Conservation (phyloP, 2,797 vertebrate species). For the Novumbra hubbsi region DNA sequence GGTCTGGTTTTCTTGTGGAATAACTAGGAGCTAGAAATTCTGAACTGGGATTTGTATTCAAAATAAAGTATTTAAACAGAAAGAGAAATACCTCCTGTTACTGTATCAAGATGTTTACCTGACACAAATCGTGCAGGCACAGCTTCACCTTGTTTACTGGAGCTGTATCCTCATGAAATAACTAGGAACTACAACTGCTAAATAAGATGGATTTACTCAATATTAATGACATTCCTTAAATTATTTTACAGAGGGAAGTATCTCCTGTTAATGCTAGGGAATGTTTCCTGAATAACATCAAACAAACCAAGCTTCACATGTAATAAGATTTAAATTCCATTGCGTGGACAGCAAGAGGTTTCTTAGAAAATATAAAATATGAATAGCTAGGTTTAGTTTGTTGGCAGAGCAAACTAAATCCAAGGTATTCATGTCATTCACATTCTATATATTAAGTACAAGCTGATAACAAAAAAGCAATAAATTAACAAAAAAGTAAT, state of each 20-base stretch:
- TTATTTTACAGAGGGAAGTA: background rate
- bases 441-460: too few species aligned
- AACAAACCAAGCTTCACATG: background rate
- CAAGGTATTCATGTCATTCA: too few species aligned
- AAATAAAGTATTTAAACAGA: background rate
- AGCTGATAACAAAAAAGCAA: too few species aligned
- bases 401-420: background rate
- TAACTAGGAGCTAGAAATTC: background rate
- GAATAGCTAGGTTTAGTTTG: background rate
- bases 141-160: background rate
- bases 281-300: background rate
- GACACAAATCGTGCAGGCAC: background rate
- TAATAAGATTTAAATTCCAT: background rate
- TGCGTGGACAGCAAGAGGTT: background rate
- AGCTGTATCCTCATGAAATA: background rate
- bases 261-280: background rate
- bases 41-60: background rate
- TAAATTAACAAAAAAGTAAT: background rate
- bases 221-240: background rate
- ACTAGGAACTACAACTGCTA: background rate
- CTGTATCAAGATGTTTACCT: background rate
- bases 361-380: background rate
- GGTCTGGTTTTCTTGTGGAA: background rate
- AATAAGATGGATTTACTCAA: background rate
- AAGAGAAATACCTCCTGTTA: background rate